Evolutionary conservation across 30 jellyfish, hydroid and myxozoan genomes (phyloP), one percentile per base, ranked within the genome.

Genomic region (Hydractinia symbiolongicarpus): DNA sequence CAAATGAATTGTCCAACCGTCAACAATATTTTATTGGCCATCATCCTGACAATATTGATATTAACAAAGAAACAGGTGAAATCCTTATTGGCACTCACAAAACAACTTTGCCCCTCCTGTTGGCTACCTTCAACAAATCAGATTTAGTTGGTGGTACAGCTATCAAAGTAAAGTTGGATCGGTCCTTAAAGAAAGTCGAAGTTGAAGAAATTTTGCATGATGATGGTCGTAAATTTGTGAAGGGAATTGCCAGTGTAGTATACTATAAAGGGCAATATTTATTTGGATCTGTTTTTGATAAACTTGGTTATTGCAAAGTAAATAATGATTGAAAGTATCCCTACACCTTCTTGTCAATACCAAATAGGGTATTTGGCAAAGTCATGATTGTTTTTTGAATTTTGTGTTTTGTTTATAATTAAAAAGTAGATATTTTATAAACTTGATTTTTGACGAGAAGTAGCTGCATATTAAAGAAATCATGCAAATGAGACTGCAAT

Each of bases 221-320:
- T 55, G 90, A 84, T 75, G 98, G 98, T 6, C 54, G 19, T 5
- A 55, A 87, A 53, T 88, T 93, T 81, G 94, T 93, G 14, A 73
- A 95, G 51, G 95, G 95, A 10, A 20, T 90, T 15, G 58, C 95
- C 6, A 84, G 74, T 62, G 90, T 86, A 13, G 86, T 67, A 50
- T 73, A 20, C 61, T 78, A 79, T 82, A 84, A 93, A 66, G 86
- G 88, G 0, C 81, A 79, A 15, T 82, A 81, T 67, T 87, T 93
- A 1, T 57, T 93, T 64, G 98, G 98, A 14, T 79, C 98, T 5
- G 90, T 93, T 1, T 83, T 55, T 77, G 93, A 93, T 79, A 79
- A 78, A 5, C 78, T 93, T 72, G 98, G 93, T 5, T 77, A 61
- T 56, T 93, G 98, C 89, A 73, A 77, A 19, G 85, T 30, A 30